Base-by-base conservation (phyloP, 2,113 vertebrate species). In the Plecturocebus donacophilus region DNA sequence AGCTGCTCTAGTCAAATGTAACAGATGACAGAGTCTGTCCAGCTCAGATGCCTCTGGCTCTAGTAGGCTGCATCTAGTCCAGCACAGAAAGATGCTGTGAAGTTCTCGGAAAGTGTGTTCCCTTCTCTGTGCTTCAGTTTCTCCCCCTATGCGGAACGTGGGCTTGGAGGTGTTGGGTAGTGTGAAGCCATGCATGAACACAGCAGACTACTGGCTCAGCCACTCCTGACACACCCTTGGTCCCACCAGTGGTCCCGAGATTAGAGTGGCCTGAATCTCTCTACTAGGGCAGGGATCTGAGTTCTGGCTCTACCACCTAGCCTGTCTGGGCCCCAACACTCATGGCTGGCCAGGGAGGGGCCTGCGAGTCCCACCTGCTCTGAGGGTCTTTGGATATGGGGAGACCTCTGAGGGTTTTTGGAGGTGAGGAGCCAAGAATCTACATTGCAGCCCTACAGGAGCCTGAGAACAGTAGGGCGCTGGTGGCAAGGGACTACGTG, bases 71-170 rank as follows among this genome's bases (percentile, higher is more conserved):
- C 17, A 6, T 56, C 49, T 70, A 21, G 54, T 35, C n/a, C 30
- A 45, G 21, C 38, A 42, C 47, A 68, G 38, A 93, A n/a, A 70
- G 76, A 70, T 77, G 40, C 66, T 42, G 8, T 30, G 42, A 35
- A 17, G 30, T 73, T 91, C 94, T 85, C 75, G 8, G 49, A 90
- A 54, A 73, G 2, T 35, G 7, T n/a, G 42, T 77, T 77, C 23
- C 38, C 56, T 52, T 96, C 73, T 90, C 90, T 49, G 75, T 70
- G 49, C 84, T 87, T 94, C 38, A 8, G 11, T 87, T 87, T 93
- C 75, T 90, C 42, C 40, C 71, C n/a, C 49, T 45, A 1, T 30
- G 47, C 35, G 70, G 80, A 86, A 76, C 17, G 20, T 56, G 73
- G 70, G 23, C 30, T 66, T 94, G 61, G 73, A 77, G 20, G 66